Percentiles rank a stretch among this genome's conserved stretches.
Evolutionary conservation across 2,113 vertebrate species (phyloP).

Genomic region (Daubentonia madagascariensis): DNA sequence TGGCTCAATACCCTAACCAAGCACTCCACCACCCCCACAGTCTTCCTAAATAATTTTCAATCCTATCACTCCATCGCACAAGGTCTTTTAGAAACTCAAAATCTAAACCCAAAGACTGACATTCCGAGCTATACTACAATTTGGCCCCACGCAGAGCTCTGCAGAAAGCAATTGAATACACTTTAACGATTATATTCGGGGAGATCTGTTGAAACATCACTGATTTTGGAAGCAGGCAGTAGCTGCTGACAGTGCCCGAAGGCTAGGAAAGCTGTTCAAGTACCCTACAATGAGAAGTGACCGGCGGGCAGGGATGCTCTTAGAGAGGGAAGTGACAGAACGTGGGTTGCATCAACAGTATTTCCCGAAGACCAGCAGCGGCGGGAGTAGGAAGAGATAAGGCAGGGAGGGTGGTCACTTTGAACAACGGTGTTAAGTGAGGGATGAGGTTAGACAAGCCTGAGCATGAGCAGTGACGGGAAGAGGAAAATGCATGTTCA

Average conservation of each 20-base stretch:
- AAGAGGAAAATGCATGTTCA: not conserved
- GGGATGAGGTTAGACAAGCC: not conserved
- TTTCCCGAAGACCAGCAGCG: not conserved
- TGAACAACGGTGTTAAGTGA: not conserved
- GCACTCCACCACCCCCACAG: not conserved
- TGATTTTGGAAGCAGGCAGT: not conserved
- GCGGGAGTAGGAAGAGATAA: not conserved
- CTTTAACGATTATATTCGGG: not conserved
- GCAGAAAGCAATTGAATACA: not conserved
- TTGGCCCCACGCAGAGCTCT: not conserved
- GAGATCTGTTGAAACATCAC: not conserved
- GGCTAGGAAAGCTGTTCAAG: not conserved
- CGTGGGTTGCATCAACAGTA: not conserved
- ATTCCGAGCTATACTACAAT: not conserved
- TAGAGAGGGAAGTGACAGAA: not conserved
- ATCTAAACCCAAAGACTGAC: not conserved
- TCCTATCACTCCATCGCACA: not conserved
- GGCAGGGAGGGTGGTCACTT: fast-evolving
- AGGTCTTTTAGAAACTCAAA: not conserved
- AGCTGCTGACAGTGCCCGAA: not conserved
- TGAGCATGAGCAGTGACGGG: not conserved
- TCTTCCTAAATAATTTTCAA: not conserved
- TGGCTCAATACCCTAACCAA: not conserved
- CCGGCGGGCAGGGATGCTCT: not conserved
- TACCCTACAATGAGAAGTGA: not conserved